A percentile compares a stretch with the other conserved stretches of the same genome.
These are phyloP conservation scores for Aporrectodea caliginosa DNA, from an alignment of 1,140 invertebrate genomes.

Conservation along the genomic window DNA sequence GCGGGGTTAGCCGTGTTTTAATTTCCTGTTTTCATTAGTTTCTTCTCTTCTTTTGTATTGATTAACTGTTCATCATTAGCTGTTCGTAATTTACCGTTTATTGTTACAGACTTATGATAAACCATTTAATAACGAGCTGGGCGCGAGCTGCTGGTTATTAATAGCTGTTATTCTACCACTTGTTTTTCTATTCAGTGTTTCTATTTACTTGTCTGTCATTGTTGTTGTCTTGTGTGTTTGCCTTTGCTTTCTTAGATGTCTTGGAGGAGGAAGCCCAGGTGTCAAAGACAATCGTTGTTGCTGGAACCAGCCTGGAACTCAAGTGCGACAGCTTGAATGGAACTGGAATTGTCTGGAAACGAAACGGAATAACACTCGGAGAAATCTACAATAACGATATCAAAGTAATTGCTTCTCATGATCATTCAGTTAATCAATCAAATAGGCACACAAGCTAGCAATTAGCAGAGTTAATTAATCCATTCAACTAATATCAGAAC, in stretches of 20 bases:
- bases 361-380: conserved; percentile 65
- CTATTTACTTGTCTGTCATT: too few relatives aligned
- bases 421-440: neutral
- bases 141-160: neutral
- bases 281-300: conserved; percentile 64
- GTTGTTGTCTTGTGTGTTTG: too few relatives aligned
- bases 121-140: too few relatives aligned
- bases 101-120: too few relatives aligned
- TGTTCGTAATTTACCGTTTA: too few relatives aligned
- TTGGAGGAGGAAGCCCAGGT: conserved; percentile 69
- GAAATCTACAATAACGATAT: conserved; percentile 56
- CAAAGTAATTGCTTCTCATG: conserved; percentile 35
- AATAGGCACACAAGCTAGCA: neutral
- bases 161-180: neutral
- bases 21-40: too few relatives aligned
- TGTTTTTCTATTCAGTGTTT: neutral
- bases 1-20: too few relatives aligned
- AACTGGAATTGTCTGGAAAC: conserved; percentile 70
- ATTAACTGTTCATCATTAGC: too few relatives aligned
- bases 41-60: too few relatives aligned
- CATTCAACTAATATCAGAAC: neutral
- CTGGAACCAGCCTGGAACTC: conserved; percentile 75
- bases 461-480: neutral
- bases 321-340: conserved; percentile 68
- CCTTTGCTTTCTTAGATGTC: too few relatives aligned